Conservation (phyloP, 2,797 vertebrate species). For the Falco concolor region DNA sequence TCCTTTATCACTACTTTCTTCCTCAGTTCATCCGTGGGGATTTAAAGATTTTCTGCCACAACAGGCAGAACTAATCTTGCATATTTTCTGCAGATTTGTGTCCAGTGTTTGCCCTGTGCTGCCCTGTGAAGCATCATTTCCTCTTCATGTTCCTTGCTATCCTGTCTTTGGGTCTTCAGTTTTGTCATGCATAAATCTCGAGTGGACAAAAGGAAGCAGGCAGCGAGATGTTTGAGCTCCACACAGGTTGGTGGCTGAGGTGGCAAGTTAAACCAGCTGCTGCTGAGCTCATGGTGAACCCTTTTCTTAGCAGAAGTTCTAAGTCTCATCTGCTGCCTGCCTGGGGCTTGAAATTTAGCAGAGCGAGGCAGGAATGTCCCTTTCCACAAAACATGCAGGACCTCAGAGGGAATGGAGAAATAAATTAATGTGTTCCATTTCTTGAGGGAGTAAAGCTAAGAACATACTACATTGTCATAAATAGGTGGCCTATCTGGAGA, state of each 20-base stretch:
- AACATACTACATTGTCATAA: not conserved
- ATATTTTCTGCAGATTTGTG: not conserved
- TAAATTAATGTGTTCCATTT: not conserved
- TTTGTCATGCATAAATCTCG: not conserved
- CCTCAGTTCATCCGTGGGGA: not conserved
- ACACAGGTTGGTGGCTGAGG: not conserved
- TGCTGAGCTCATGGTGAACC: not conserved
- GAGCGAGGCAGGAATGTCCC: not conserved
- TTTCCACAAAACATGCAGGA: not conserved
- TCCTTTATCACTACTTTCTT: not conserved
- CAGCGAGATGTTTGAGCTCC: not conserved
- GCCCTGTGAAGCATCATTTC: not conserved
- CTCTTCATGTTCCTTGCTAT: not conserved
- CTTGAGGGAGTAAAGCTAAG: not conserved
- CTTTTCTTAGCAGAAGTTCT: not conserved
- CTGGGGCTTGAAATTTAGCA: not conserved
- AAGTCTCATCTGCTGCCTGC: not conserved
- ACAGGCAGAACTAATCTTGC: not conserved
- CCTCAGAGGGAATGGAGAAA: not conserved
- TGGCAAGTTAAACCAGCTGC: not conserved
- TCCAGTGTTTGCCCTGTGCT: not conserved
- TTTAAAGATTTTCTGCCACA: not conserved
- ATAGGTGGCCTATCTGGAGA: not conserved
- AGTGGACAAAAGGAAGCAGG: not conserved
- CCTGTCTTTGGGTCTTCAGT: not conserved